A percentile compares a stretch with the other conserved stretches of the same genome.
phyloP scores from a whole-genome alignment of 2,113 vertebrate species.

The Pteruthius melanotis region DNA sequence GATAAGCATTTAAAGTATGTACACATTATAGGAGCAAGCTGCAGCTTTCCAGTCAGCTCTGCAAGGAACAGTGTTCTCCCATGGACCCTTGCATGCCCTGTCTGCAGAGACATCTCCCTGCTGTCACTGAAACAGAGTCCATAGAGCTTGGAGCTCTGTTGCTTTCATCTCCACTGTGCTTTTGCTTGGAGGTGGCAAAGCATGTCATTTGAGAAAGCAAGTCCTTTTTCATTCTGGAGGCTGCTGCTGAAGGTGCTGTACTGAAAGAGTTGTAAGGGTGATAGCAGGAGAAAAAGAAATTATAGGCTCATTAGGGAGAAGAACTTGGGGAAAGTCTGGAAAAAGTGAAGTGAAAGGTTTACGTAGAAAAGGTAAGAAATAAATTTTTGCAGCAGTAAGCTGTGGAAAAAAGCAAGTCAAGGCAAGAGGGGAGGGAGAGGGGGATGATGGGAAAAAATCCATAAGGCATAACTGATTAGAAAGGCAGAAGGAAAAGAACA shows the following conservation, averaged over 20 bases:
- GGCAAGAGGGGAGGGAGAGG: neutral
- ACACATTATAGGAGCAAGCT: neutral
- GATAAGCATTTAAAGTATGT: neutral
- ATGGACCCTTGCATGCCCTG: neutral
- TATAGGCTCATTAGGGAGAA: neutral
- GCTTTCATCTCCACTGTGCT: neutral
- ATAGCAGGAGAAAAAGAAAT: neutral
- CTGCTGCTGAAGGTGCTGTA: neutral
- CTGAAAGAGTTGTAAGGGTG: neutral
- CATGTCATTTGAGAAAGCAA: neutral
- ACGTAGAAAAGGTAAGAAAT: neutral
- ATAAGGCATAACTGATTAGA: conserved; percentile 2
- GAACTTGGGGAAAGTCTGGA: neutral
- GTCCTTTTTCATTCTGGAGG: neutral
- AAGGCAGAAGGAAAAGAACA: conserved; percentile 14
- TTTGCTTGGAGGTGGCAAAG: neutral
- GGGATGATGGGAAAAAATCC: neutral
- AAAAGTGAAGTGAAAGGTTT: neutral
- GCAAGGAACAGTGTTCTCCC: neutral
- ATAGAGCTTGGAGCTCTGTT: neutral
- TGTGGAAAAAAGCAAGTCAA: neutral
- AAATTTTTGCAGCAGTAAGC: neutral
- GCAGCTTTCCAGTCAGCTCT: neutral
- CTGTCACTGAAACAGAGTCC: neutral
- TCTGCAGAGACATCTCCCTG: neutral